Conservation (phyloP, 2,888 invertebrate species). For the Agrochola lota region DNA sequence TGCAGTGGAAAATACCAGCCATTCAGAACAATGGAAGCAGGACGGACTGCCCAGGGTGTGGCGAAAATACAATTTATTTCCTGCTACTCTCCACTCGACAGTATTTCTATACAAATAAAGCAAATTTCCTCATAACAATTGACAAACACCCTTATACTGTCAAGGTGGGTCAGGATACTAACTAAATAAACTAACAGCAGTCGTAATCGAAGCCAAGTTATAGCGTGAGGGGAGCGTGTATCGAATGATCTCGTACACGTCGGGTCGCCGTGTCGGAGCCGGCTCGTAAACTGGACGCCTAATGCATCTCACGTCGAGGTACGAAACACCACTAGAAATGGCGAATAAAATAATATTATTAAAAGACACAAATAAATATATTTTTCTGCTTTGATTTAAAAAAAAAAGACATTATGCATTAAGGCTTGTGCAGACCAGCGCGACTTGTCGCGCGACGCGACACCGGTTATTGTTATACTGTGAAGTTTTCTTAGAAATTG, state of each 20-base stretch:
- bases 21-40: neutral
- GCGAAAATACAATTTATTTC: neutral
- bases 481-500: too few relatives aligned
- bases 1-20: neutral
- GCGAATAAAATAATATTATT: neutral
- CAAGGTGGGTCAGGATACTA: constrained; percentile 28
- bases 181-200: constrained; percentile 32
- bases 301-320: constrained; percentile 70
- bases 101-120: neutral
- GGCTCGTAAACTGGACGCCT: constrained; percentile 77
- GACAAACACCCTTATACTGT: constrained; percentile 25
- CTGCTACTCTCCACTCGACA: neutral
- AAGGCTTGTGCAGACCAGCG: too few relatives aligned
- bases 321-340: constrained; percentile 37
- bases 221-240: constrained; percentile 44
- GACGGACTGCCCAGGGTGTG: neutral
- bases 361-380: too few relatives aligned
- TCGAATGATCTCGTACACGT: constrained; percentile 60
- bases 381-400: too few relatives aligned
- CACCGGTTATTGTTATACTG: too few relatives aligned
- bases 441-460: too few relatives aligned
- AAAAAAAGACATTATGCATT: too few relatives aligned
- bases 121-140: constrained; percentile 1
- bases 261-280: constrained; percentile 60
- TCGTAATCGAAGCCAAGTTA: constrained; percentile 50